Evolutionary conservation across 2,113 vertebrate genomes (phyloP).

Genomic region (Corapipo altera): DNA sequence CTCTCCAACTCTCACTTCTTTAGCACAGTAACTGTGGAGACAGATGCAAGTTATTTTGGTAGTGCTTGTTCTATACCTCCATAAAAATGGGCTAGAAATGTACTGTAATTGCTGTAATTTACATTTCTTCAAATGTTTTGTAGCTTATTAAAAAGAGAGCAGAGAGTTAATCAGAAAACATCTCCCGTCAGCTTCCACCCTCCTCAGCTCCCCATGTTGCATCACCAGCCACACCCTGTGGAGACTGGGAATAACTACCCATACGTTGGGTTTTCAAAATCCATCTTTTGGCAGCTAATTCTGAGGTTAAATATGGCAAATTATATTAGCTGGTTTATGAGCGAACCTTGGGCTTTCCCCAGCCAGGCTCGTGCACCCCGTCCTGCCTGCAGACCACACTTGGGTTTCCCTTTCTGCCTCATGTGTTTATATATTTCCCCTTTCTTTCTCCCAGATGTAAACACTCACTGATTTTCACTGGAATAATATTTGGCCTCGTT

Average conservation of each 20-base stretch:
- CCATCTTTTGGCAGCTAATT: neutral
- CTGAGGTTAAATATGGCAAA: neutral
- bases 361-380: neutral
- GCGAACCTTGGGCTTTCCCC: neutral
- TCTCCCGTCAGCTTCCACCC: neutral
- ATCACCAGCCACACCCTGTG: neutral
- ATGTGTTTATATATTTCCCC: neutral
- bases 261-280: neutral
- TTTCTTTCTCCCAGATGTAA: neutral
- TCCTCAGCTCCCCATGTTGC: neutral
- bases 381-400: neutral
- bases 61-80: neutral
- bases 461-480: neutral
- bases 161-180: neutral
- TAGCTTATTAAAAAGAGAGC: neutral
- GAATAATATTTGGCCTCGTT: neutral
- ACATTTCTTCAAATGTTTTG: neutral
- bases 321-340: neutral
- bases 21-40: neutral
- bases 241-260: neutral
- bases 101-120: neutral
- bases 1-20: neutral
- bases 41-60: neutral
- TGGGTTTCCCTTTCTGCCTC: neutral
- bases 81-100: neutral